Evolutionary conservation across 2,113 vertebrate genomes (phyloP), one percentile per base, ranked within the genome.

Genomic region (Rhodinocichla rosea): DNA sequence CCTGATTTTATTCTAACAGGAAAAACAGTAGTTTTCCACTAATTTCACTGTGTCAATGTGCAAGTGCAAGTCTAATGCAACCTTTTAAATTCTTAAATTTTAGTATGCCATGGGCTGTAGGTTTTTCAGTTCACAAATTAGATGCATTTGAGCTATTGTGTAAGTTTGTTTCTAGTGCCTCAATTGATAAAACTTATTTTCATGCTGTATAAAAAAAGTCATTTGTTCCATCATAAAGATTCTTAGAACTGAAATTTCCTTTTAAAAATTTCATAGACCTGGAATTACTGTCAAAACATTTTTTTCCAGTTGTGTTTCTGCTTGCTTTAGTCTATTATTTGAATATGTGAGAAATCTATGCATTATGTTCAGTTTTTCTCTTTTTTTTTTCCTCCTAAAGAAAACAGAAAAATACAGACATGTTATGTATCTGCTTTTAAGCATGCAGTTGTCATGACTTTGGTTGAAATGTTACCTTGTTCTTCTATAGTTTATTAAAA

Each of bases 401-500:
- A 77, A 27, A 94, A n/a, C 52, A 32, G 56, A 78, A 85, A 84
- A 94, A 90, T 80, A 53, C 67, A 74, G 95, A 87, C 5, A 4
- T 87, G 62, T 83, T 94, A 89, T 95, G 87, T 97, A 95, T 85
- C 75, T 92, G 67, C 93, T 91, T 89, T 91, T 83, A 87, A 95
- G 94, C 96, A 96, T 95, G 93, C 92, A 87, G 70, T 77, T 96
- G 81, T 95, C 81, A 91, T 94, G 87, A 87, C 70, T 89, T 94
- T 7, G 67, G 81, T 91, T 95, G 93, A 92, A 89, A 92, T 96
- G 93, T 92, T 96, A 89, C 1, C 67, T 87, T 87, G 93, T 95
- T 96, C 95, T 95, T 87, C 95, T 95, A 42, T 92, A 97, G 95
- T 96, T 97, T 95, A 97, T 97, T 97, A 95, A 97, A 97, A 94